These are phyloP conservation scores for Rosalia funebris DNA, from an alignment of 2,888 invertebrate genomes.

Conservation along the genomic window DNA sequence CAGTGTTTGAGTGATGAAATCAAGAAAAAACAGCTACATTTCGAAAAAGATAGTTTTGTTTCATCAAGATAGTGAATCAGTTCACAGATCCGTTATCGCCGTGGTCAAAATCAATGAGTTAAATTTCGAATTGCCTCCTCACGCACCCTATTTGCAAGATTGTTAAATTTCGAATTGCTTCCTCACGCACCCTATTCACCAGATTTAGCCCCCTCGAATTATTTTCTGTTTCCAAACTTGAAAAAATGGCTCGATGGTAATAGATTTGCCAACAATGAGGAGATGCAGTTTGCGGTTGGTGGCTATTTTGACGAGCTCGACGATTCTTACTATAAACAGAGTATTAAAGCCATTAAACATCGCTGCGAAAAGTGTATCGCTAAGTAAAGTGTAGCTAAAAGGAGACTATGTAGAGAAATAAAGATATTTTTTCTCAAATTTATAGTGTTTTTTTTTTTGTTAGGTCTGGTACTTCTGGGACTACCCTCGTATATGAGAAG, in stretches of 20 bases:
- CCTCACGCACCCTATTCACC: too few relatives aligned
- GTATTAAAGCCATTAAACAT: slow-evolving; percentile 32
- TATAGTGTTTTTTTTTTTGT: slow-evolving; percentile 24
- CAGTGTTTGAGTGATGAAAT: too few relatives aligned
- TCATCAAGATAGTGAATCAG: too few relatives aligned
- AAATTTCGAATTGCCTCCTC: too few relatives aligned
- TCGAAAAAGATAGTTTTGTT: too few relatives aligned
- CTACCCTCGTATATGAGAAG: slow-evolving; percentile 2
- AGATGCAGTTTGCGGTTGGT: too few relatives aligned
- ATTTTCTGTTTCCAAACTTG: slow-evolving; percentile 20
- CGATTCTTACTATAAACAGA: slow-evolving; percentile 29
- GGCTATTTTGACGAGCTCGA: slow-evolving; percentile 28
- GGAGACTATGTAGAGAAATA: slow-evolving; percentile 29
- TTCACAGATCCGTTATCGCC: too few relatives aligned
- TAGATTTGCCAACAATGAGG: slow-evolving; percentile 25
- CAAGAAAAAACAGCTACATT: too few relatives aligned
- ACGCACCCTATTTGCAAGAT: too few relatives aligned
- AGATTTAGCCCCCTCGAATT: background rate
- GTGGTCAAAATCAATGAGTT: too few relatives aligned
- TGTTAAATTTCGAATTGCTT: too few relatives aligned
- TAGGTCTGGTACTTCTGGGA: slow-evolving; percentile 21
- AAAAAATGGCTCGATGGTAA: slow-evolving; percentile 27
- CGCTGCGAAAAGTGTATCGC: slow-evolving; percentile 33
- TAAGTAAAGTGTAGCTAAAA: too few relatives aligned
- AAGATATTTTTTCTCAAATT: slow-evolving; percentile 24